A percentile compares a stretch with the other conserved stretches of the same genome.
Evolutionary conservation across 2,888 invertebrate genomes (phyloP).

Genomic region (Catocala sponsa): DNA sequence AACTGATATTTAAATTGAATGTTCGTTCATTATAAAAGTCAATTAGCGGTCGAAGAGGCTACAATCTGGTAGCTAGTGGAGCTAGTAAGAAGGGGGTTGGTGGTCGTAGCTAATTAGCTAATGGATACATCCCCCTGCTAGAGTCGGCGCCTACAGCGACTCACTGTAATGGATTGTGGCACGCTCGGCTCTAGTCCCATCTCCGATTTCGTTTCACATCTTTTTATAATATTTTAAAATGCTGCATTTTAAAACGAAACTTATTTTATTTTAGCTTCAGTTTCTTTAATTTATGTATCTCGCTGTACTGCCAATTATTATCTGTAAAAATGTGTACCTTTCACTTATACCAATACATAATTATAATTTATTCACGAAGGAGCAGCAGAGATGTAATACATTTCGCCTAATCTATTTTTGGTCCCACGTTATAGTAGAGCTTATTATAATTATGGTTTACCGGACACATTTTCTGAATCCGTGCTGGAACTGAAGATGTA

Average conservation of each 20-base stretch:
- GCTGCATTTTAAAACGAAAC: neutral
- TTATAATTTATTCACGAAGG: no score
- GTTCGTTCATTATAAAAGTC: constrained; percentile 63
- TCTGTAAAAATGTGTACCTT: no score
- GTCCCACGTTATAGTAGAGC: no score
- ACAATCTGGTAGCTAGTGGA: constrained; percentile 71
- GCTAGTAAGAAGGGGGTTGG: constrained; percentile 81
- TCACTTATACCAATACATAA: no score
- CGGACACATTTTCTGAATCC: no score
- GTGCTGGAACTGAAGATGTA: no score
- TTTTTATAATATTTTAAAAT: constrained; percentile 8
- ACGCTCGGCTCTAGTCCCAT: constrained; percentile 72
- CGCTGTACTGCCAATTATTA: no score
- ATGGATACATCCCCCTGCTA: constrained; percentile 70
- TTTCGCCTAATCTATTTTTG: no score
- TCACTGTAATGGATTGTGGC: constrained; percentile 78
- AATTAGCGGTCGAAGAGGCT: constrained; percentile 80
- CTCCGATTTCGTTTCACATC: constrained; percentile 65
- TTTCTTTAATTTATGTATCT: no score
- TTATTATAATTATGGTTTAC: no score
- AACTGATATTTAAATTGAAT: constrained; percentile 17
- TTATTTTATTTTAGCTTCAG: no score
- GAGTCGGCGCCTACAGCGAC: constrained; percentile 42
- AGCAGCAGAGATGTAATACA: no score
- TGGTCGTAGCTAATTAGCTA: constrained; percentile 81